Evolutionary conservation across 2,888 invertebrate genomes (phyloP).

Genomic region (Brenthis daphne): DNA sequence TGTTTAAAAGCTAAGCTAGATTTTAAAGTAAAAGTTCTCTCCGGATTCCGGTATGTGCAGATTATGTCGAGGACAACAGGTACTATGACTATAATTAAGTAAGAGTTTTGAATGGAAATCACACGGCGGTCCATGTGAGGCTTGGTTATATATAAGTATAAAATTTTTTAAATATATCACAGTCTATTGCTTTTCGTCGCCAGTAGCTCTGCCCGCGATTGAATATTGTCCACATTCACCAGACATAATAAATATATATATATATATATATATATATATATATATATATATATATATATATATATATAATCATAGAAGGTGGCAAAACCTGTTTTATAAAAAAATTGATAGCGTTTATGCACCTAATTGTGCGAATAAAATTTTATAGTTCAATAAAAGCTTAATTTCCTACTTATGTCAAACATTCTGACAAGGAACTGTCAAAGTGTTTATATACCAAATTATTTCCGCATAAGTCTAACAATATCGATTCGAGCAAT

Average conservation of each 20-base stretch:
- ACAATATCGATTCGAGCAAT: neutral
- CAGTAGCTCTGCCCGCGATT: too few relatives aligned
- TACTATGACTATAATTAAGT: neutral
- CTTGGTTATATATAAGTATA: neutral
- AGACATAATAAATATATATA: too few relatives aligned
- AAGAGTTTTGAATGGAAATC: constrained; percentile 3
- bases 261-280: too few relatives aligned
- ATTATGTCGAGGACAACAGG: constrained; percentile 4
- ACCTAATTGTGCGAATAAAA: constrained; percentile 4
- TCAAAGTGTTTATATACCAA: neutral
- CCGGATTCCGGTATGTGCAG: neutral
- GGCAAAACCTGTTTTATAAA: neutral
- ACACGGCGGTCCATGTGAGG: neutral
- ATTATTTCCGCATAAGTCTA: constrained; percentile 3
- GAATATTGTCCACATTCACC: too few relatives aligned
- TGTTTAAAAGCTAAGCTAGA: neutral
- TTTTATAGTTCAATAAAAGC: constrained; percentile 3
- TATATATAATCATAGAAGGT: too few relatives aligned
- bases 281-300: too few relatives aligned
- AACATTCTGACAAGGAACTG: neutral
- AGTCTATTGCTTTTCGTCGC: too few relatives aligned
- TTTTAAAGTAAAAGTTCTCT: neutral
- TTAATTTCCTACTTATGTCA: constrained; percentile 12
- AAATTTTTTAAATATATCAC: neutral
- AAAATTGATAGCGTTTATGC: neutral